Percentiles rank a stretch among this genome's conserved stretches.
Conservation (phyloP, 2,113 vertebrate genomes). For the Nothocercus nigrocapillus region DNA sequence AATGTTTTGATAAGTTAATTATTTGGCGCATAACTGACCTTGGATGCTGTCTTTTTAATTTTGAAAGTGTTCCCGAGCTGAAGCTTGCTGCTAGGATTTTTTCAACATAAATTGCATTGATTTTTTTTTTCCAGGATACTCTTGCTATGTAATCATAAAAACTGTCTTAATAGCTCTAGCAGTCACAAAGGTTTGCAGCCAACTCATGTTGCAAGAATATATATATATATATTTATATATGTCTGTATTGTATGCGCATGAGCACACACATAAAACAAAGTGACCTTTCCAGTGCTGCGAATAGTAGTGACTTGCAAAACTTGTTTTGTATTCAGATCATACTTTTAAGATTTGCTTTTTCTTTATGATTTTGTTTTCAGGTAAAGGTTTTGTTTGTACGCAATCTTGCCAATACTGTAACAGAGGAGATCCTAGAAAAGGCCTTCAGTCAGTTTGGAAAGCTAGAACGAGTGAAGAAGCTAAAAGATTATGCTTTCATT, state of each 20-base stretch:
- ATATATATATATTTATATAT: not conserved
- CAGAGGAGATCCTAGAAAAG: slow-evolving; percentile 95
- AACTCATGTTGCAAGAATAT: not conserved
- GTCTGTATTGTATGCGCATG: not conserved
- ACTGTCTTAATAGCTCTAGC: not conserved
- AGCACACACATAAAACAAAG: not conserved
- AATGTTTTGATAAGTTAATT: slow-evolving; percentile 30
- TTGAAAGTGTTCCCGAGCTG: not conserved
- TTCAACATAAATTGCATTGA: not conserved
- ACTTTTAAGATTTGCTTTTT: not conserved
- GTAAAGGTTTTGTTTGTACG: slow-evolving; percentile 98
- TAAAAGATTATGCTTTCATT: slow-evolving; percentile 98
- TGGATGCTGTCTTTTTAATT: not conserved
- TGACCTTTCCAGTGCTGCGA: not conserved
- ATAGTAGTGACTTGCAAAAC: not conserved
- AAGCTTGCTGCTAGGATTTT: not conserved
- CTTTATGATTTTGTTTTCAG: slow-evolving; percentile 61
- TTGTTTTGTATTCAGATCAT: not conserved
- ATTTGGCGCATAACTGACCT: not conserved
- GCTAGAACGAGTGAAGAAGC: slow-evolving; percentile 97
- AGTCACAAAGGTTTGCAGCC: not conserved
- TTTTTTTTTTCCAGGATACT: not conserved
- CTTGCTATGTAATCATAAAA: not conserved
- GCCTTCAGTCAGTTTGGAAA: slow-evolving; percentile 94
- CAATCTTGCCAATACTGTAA: slow-evolving; percentile 94